Evolutionary conservation across 2,113 vertebrate genomes (phyloP), one percentile per base, ranked within the genome.

Genomic region (Anarhynchus alexandrinus): DNA sequence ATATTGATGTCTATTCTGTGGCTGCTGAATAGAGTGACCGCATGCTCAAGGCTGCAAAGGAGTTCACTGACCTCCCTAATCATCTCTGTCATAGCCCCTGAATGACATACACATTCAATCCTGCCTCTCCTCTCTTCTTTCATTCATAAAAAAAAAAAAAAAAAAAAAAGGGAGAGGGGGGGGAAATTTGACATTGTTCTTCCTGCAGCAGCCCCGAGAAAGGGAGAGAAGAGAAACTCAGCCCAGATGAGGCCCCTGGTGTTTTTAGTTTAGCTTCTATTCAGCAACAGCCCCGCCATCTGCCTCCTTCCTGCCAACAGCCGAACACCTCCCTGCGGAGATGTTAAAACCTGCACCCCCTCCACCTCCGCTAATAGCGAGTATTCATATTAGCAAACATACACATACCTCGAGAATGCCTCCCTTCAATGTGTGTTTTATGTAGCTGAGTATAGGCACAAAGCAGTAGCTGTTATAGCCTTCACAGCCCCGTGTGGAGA

Each of bases 321-420:
- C 92, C 86, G 94, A 96, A 95, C 97, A 96, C 95, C 97, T 98
- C 97, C 98, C 98, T 93, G 97, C 88, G 97, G 98, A 96, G 97
- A 97, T 96, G 94, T 97, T 95, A 97, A 97, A 95, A 97, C 94
- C 87, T 94, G 94, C 95, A 93, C 95, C 91, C 94, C 95, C 93
- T 96, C 97, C 94, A 94, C 96, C 96, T 96, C 91, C 36, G 11
- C 97, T 97, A 97, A 97, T 96, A 97, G 98, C 87, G 62, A 95
- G 96, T 94, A 96, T 97, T 97, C 96, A 96, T 97, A 97, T 97
- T 96, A 97, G 98, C 97, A 98, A 98, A 98, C 97, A 98, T 88
- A 95, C 97, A 97, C 97, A 97, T 97, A 97, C 97, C 97, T 97
- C 90, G 65, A 97, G 94, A 97, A 97, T 94, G 97, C 93, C 97